Conservation (phyloP, 1,140 invertebrate genomes). For the Drosophila funebris region DNA sequence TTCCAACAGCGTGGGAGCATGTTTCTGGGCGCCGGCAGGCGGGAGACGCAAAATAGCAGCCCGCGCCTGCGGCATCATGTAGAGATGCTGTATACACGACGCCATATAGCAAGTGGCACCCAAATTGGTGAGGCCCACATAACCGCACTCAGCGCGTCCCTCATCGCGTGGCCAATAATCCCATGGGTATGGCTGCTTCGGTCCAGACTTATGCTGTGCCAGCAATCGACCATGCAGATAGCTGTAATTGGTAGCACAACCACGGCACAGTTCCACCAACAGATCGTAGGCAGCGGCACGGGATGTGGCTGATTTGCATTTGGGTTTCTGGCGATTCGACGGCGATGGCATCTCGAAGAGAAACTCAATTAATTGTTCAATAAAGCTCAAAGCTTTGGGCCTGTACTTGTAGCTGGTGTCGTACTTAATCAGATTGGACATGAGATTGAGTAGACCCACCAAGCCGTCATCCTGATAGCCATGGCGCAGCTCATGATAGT, state of each 20-base stretch:
- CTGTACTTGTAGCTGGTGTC: conserved; percentile 93
- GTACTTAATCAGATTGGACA: conserved; percentile 94
- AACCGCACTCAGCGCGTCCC: conserved; percentile 95
- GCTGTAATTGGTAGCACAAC: conserved; percentile 93
- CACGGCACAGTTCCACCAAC: conserved; percentile 93
- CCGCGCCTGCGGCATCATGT: conserved; percentile 97
- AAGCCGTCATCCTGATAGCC: conserved; percentile 95
- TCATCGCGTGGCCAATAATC: conserved; percentile 99
- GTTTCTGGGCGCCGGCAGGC: conserved; percentile 87
- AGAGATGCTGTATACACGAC: conserved; percentile 97
- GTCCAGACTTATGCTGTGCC: conserved; percentile 93
- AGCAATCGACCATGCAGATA: conserved; percentile 92
- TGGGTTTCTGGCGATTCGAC: conserved; percentile 92
- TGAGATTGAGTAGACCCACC: conserved; percentile 93
- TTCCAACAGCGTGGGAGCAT: conserved; percentile 92
- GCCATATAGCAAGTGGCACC: conserved; percentile 99
- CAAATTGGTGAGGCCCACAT: conserved; percentile 96
- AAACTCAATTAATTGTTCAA: conserved; percentile 92
- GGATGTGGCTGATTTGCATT: conserved; percentile 95
- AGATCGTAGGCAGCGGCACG: conserved; percentile 95
- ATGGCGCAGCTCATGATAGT: conserved; percentile 92
- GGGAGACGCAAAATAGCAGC: conserved; percentile 89
- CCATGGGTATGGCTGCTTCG: conserved; percentile 95
- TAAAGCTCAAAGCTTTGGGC: conserved; percentile 89
- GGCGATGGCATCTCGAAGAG: conserved; percentile 95